Base-by-base conservation (phyloP, 1,140 invertebrate species). In the Copidosoma floridanum region DNA sequence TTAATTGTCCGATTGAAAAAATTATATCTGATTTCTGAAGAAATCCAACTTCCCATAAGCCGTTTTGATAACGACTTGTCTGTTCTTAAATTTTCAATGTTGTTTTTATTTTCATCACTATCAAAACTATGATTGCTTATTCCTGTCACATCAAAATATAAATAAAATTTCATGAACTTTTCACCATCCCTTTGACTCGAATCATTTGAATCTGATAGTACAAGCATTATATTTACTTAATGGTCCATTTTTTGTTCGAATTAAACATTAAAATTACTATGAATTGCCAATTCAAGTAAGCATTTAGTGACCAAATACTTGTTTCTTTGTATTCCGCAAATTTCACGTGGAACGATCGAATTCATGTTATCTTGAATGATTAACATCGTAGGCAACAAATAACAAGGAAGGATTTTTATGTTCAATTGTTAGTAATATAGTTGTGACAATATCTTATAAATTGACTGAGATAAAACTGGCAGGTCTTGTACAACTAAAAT, bases 121-220 rank as follows among this genome's bases (percentile, higher is more conserved):
- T 57, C 48, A 32, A 59, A 50, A 1, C 16, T 16, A 1, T 62
- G 16, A 2, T 41, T 16, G 1, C 58, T 14, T 2, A 64, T 11
- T 10, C 57, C 26, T 48, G 57, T 63, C 23, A 61, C 24, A 26
- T 65, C 66, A 29, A 65, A 61, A 0, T 63, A 56, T 2, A 32
- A 6, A 32, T 32, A 68, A 55, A 2, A 68, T 35, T 18, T 64
- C 27, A 10, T 52, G 57, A 4, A 58, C 55, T 16, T 24, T 10
- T 26, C 10, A n/a, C 3, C 2, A 24, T 32, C 35, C 27, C 8
- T 40, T 23, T 27, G 21, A 26, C 4, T 27, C 3, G 21, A 18
- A 0, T 38, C 2, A 18, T 7, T n/a, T 26, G 20, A 16, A 21
- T 38, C 6, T 1, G 18, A 18, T 20, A 51, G 18, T 4, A 21